phyloP scores from a whole-genome alignment of 2,797 vertebrate genomes.

The Clarias laeviceps region DNA sequence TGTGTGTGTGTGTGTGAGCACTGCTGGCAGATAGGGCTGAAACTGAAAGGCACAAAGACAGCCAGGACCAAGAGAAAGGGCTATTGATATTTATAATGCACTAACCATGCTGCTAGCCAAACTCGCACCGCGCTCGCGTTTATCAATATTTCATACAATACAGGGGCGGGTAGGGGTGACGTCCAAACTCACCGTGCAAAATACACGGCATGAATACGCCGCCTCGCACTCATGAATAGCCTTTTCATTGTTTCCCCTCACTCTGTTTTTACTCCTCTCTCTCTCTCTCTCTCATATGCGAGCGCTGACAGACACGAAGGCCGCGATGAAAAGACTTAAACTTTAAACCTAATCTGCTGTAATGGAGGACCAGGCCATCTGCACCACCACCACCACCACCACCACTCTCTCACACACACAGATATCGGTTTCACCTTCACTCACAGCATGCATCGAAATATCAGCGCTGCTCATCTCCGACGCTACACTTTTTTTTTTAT shows the following conservation, averaged over 20 bases:
- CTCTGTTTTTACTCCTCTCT: conserved; percentile 5
- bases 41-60: conserved; percentile 41
- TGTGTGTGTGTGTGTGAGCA: conserved; percentile 39
- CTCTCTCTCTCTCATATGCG: conserved; percentile 23
- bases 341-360: conserved; percentile 42
- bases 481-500: background rate
- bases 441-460: background rate
- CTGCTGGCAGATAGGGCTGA: conserved; percentile 42
- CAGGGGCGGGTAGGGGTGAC: conserved; percentile 1
- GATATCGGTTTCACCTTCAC: conserved; percentile 18
- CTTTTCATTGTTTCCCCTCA: conserved; percentile 53
- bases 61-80: conserved; percentile 46
- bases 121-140: conserved; percentile 5
- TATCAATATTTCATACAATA: conserved; percentile 60
- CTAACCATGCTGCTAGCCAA: conserved; percentile 10
- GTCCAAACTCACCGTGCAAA: conserved; percentile 6
- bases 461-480: background rate
- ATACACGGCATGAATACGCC: conserved; percentile 18
- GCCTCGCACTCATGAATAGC: conserved; percentile 48
- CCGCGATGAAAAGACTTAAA: conserved; percentile 35
- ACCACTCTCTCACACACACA: background rate
- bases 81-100: conserved; percentile 53
- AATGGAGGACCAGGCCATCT: conserved; percentile 37
- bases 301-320: conserved; percentile 42
- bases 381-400: background rate